Percentiles rank a stretch among this genome's conserved stretches.
phyloP scores from a whole-genome alignment of 2,888 invertebrate species.

The Quadroppia sp. region DNA sequence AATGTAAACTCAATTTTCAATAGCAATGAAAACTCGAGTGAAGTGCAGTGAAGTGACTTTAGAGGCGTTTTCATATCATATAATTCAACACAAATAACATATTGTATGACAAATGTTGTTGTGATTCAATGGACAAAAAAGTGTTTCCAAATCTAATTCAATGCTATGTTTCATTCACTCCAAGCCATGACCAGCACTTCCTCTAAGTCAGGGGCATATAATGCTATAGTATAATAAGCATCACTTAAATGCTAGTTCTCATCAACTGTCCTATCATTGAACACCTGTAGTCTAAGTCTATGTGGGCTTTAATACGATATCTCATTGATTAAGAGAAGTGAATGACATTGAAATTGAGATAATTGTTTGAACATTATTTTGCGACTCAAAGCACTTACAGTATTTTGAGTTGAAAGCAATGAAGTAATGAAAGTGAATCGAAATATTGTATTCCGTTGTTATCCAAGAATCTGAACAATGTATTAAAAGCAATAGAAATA shows the following conservation, averaged over 20 bases:
- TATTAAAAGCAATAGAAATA: neutral
- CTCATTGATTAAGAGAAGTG: neutral
- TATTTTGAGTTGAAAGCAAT: neutral
- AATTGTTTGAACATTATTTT: neutral
- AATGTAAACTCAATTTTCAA: no score
- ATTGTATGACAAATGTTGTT: neutral
- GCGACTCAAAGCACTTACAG: slow-evolving; percentile 1
- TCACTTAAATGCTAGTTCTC: no score
- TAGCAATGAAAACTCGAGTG: neutral
- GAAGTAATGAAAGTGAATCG: slow-evolving; percentile 14
- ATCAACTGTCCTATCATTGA: no score
- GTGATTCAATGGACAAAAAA: neutral
- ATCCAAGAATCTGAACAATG: slow-evolving; percentile 43
- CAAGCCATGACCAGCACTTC: no score
- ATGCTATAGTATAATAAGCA: no score
- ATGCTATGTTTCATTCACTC: neutral
- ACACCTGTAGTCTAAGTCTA: no score
- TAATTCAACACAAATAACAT: neutral
- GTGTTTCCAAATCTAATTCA: neutral
- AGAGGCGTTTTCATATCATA: neutral
- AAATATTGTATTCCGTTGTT: slow-evolving; percentile 42
- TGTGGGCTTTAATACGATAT: neutral
- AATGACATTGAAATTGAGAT: neutral
- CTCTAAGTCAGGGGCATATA: no score
- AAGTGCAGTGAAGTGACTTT: neutral